These are phyloP conservation scores for Rousettus madagascariensis DNA, from an alignment of 2,797 vertebrate species.

Conservation along the genomic window DNA sequence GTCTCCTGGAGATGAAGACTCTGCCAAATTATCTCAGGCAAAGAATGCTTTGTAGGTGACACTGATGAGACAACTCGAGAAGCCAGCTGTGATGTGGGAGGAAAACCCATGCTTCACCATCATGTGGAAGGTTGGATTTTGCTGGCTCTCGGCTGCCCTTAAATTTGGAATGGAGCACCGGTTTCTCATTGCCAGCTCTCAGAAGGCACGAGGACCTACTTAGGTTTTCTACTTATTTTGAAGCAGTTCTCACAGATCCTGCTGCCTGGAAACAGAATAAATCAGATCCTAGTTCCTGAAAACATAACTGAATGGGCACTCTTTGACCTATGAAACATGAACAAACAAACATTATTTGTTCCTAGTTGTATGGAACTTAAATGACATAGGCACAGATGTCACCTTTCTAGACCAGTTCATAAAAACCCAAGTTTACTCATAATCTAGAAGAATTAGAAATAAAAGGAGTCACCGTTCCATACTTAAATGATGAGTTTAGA, in stretches of 20 bases:
- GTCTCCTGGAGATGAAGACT: not conserved
- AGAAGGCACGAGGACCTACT: not conserved
- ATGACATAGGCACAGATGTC: not conserved
- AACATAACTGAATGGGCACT: not conserved
- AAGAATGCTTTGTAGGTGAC: slow-evolving; percentile 58
- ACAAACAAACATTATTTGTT: not conserved
- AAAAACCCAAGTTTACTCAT: not conserved
- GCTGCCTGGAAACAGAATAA: slow-evolving; percentile 20
- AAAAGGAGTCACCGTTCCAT: not conserved
- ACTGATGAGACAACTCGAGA: slow-evolving; percentile 30
- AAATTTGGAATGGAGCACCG: not conserved
- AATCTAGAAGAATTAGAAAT: not conserved
- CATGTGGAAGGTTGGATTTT: not conserved
- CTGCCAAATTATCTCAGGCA: slow-evolving; percentile 64
- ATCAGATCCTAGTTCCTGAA: not conserved
- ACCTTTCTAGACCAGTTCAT: not conserved
- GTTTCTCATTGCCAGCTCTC: not conserved
- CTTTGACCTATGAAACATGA: not conserved
- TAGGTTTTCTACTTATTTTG: not conserved
- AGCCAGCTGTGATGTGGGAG: slow-evolving; percentile 59
- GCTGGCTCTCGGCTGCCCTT: not conserved
- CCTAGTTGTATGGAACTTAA: not conserved
- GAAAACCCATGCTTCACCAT: not conserved
- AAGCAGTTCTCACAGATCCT: not conserved
- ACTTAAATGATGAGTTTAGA: not conserved